Evolutionary conservation across 2,797 vertebrate species (phyloP).

Genomic region (Steatocranus sp.): DNA sequence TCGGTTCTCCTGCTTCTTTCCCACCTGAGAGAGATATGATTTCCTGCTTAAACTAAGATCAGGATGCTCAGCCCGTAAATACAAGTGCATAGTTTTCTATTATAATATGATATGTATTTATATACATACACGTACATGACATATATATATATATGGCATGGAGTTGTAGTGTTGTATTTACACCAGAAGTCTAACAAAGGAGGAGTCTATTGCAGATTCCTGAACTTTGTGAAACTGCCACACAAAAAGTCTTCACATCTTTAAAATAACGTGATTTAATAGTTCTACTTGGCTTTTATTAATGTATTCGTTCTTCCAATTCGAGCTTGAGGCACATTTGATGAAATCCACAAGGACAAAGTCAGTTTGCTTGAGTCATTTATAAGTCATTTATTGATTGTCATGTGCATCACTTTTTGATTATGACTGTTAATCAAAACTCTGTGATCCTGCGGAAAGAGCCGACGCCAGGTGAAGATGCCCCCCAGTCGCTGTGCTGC

Average conservation of each 20-base stretch:
- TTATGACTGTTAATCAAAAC: slow-evolving; percentile 35
- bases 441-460: slow-evolving; percentile 79
- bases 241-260: background rate
- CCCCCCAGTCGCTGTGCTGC: slow-evolving; percentile 81
- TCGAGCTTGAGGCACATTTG: background rate
- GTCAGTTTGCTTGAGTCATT: slow-evolving; percentile 20
- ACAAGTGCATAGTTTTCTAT: background rate
- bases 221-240: background rate
- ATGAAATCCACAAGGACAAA: background rate
- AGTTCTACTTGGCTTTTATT: background rate
- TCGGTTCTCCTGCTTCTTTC: background rate
- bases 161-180: background rate
- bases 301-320: accelerated
- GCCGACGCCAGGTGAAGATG: slow-evolving; percentile 70
- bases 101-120: background rate
- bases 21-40: background rate
- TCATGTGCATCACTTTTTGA: background rate
- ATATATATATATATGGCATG: background rate
- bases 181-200: background rate
- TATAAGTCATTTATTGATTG: slow-evolving; percentile 41
- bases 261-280: accelerated
- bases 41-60: background rate
- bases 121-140: accelerated
- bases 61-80: background rate
- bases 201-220: background rate